Conservation (phyloP, 2,113 vertebrate species). For the Oreochromis tanganicae region DNA sequence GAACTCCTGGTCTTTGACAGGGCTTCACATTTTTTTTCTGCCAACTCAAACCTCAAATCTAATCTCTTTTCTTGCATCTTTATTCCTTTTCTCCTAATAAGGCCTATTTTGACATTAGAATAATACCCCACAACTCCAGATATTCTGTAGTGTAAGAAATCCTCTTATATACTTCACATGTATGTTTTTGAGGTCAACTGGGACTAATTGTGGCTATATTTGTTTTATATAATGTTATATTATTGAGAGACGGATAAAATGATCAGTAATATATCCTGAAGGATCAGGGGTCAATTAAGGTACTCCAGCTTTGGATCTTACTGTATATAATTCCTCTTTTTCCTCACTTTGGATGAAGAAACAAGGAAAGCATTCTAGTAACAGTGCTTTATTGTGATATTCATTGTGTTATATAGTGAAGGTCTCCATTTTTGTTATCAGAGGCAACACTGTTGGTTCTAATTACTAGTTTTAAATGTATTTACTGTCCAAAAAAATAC, state of each 20-base stretch:
- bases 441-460: not conserved
- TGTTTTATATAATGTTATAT: not conserved
- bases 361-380: not conserved
- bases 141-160: not conserved
- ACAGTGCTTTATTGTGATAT: not conserved
- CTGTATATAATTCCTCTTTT: not conserved
- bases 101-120: not conserved
- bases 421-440: no score
- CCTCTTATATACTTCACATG: not conserved
- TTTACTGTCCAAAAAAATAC: not conserved
- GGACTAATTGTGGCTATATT: not conserved
- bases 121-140: not conserved
- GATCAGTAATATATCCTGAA: not conserved
- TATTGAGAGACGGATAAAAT: not conserved
- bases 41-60: not conserved
- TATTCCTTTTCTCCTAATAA: not conserved
- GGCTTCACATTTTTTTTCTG: not conserved
- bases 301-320: not conserved
- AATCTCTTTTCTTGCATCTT: not conserved
- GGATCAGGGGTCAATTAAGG: not conserved
- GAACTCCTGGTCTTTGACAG: not conserved
- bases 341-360: not conserved
- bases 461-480: not conserved
- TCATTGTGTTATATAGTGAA: not conserved
- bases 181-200: not conserved